phyloP scores from a whole-genome alignment of 2,888 invertebrate genomes.

The Scrobipalpa costella region DNA sequence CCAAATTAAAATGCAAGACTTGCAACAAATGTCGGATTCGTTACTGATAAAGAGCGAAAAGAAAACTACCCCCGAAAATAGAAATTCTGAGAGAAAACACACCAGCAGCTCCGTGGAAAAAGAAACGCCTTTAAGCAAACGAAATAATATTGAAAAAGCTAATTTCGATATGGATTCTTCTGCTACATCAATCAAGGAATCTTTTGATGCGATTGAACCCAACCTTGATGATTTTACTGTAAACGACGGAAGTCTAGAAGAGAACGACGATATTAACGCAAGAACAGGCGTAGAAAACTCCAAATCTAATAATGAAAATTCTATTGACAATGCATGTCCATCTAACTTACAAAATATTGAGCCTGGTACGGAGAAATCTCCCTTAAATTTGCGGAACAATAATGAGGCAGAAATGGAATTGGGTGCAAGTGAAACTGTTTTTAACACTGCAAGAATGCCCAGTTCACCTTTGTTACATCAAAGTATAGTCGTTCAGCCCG shows the following conservation, averaged over 20 bases:
- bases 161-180: conserved; percentile 15
- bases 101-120: neutral
- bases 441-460: conserved; percentile 35
- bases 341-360: neutral
- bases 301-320: neutral
- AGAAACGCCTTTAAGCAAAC: neutral
- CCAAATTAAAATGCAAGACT: conserved; percentile 46
- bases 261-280: neutral
- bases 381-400: neutral
- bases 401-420: conserved; percentile 41
- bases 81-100: conserved; percentile 28
- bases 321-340: neutral
- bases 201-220: neutral
- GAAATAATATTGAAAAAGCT: neutral
- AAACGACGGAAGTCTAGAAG: neutral
- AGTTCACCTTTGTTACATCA: conserved; percentile 35
- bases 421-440: conserved; percentile 48
- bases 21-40: conserved; percentile 60
- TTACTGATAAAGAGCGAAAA: conserved; percentile 40
- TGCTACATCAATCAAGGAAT: neutral
- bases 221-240: neutral
- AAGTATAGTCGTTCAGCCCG: conserved; percentile 30
- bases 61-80: neutral
- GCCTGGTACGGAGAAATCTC: neutral
- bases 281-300: neutral